phyloP scores from a whole-genome alignment of 2,113 vertebrate species.

The Australoheros scitulus region DNA sequence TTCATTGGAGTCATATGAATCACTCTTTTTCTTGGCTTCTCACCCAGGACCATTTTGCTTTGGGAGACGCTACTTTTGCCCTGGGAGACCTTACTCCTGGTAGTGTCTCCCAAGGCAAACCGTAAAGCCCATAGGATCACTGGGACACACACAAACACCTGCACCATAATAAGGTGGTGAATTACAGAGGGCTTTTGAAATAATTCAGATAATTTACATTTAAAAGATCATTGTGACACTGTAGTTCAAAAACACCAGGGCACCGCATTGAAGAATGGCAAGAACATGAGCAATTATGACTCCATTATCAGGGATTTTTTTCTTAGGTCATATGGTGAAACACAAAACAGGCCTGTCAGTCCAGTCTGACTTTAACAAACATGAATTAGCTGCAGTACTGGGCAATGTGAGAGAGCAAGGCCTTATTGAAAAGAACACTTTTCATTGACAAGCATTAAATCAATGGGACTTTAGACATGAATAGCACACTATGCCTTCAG shows the following conservation, averaged over 20 bases:
- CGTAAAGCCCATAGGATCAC: no score
- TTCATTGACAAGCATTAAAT: slow-evolving; percentile 54
- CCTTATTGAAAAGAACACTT: slow-evolving; percentile 11
- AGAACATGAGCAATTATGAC: slow-evolving; percentile 46
- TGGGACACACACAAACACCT: no score
- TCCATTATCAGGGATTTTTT: slow-evolving; percentile 30
- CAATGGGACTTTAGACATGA: slow-evolving; percentile 57
- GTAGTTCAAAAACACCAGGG: slow-evolving; percentile 7
- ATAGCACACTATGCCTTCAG: slow-evolving; percentile 50
- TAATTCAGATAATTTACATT: slow-evolving; percentile 38
- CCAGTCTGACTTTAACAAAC: slow-evolving; percentile 29
- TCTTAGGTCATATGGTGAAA: slow-evolving; percentile 18
- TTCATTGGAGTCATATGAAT: no score
- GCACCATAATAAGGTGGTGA: no score
- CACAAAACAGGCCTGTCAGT: slow-evolving; percentile 49
- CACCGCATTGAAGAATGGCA: slow-evolving; percentile 20
- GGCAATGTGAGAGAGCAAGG: slow-evolving; percentile 10
- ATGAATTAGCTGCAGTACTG: slow-evolving; percentile 22
- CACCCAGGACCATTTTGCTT: no score
- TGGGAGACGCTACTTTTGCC: no score
- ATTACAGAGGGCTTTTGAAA: no score
- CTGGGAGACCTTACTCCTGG: no score
- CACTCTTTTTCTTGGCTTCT: no score
- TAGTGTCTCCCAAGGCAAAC: no score
- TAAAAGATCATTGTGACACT: slow-evolving; percentile 27